Evolutionary conservation across 2,888 invertebrate species (phyloP), one percentile per base, ranked within the genome.

Genomic region (Syrista parreyssii): DNA sequence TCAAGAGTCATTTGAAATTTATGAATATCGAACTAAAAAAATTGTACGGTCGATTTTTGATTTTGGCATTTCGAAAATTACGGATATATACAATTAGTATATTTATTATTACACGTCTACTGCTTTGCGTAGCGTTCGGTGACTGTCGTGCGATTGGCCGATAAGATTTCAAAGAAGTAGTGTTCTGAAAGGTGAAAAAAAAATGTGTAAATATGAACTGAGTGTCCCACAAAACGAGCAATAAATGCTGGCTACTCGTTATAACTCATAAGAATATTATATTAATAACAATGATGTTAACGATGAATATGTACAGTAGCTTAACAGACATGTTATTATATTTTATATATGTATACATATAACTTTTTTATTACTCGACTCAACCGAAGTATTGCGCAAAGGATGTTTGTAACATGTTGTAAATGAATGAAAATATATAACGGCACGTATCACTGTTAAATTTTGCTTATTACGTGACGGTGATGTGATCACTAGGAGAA

Each of bases 401-500:
- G 82, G 83, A 87, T 86, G 87, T 88, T 89, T 87, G 85, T 88
- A 88, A 87, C 85, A 84, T 83, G 85, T 85, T 87, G 85, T 85
- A 85, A 85, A 82, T 84, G 81, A 83, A 86, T 85, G 84, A 84
- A 88, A 84, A 86, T 83, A 84, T 79, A 84, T 79, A 82, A 79
- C 76, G 84, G 79, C 78, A 84, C 76, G 80, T 82, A 81, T 81
- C 80, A 81, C 33, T 76, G 68, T 79, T 76, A 75, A 79, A 23
- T 55, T 55, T 55, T 23, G 55, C 55, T 55, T 55, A 23, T 55
- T 55, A 23, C 9, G 55, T 55, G 55, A 55, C 2, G 55, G 23
- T 55, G 23, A 55, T 55, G 15, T 55, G 55, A 23, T 55, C 55
- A 55, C 15, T 55, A 23, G 55, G 23, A 9, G 23, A 55, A 55